Evolutionary conservation across 2,113 vertebrate genomes (phyloP).

Genomic region (Cygnus atratus): DNA sequence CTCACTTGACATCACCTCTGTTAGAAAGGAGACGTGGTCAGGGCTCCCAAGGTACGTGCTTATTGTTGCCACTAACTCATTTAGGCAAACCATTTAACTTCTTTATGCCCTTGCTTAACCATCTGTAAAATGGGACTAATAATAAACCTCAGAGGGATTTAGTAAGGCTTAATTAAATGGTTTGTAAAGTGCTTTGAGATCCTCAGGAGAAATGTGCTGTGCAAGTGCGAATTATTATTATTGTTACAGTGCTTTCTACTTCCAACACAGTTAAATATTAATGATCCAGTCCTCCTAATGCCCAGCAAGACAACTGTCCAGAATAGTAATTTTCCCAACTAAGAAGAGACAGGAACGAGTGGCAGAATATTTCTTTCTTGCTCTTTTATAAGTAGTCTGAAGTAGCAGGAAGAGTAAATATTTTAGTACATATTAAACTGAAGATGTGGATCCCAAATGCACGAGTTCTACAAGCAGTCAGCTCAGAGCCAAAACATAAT

Average conservation of each 20-base stretch:
- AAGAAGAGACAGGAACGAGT: neutral
- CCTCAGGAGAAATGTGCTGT: slow-evolving; percentile 66
- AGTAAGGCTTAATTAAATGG: slow-evolving; percentile 68
- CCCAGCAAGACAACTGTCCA: slow-evolving; percentile 5
- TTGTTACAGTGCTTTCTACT: slow-evolving; percentile 61
- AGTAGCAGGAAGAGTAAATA: neutral
- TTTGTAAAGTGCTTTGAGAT: slow-evolving; percentile 70
- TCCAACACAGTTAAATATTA: slow-evolving; percentile 70
- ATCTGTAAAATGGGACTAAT: slow-evolving; percentile 71
- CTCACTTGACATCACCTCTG: neutral
- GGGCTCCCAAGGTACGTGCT: neutral
- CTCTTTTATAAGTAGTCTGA: neutral
- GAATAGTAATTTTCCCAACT: neutral
- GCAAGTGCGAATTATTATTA: slow-evolving; percentile 67
- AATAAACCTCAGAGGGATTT: slow-evolving; percentile 65
- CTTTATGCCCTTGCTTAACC: slow-evolving; percentile 67
- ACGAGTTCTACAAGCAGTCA: neutral
- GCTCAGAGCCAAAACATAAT: neutral
- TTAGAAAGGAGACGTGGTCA: neutral
- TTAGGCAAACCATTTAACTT: slow-evolving; percentile 67
- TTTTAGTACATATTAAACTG: neutral
- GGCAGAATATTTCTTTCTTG: neutral
- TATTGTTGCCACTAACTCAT: slow-evolving; percentile 57
- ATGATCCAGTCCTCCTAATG: slow-evolving; percentile 29
- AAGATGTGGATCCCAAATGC: neutral